Evolutionary conservation across 2,888 invertebrate genomes (phyloP).

Genomic region (Troides oblongomaculatus): DNA sequence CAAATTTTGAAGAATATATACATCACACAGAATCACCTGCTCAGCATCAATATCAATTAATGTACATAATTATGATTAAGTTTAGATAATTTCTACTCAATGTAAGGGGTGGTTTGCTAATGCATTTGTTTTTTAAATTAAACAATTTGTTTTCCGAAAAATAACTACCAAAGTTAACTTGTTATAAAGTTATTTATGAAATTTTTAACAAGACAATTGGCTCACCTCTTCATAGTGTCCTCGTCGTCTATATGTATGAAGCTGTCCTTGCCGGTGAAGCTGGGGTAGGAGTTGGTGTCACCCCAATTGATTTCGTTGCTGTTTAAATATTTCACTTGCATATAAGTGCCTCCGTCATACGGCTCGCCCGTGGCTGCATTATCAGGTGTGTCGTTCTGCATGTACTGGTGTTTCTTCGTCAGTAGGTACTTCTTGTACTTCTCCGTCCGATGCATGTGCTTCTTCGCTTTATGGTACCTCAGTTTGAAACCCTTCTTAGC

Average conservation of each 20-base stretch:
- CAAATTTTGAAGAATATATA: no score
- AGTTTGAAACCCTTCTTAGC: slow-evolving; percentile 66
- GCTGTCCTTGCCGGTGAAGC: slow-evolving; percentile 91
- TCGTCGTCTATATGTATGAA: slow-evolving; percentile 93
- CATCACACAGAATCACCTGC: no score
- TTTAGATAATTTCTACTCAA: no score
- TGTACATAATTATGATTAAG: no score
- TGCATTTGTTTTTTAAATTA: slow-evolving; percentile 3
- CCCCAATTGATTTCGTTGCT: slow-evolving; percentile 69
- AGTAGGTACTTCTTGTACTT: slow-evolving; percentile 57
- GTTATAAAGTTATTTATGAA: no score
- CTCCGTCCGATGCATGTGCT: slow-evolving; percentile 50
- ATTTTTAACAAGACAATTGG: no score
- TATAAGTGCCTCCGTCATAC: slow-evolving; percentile 69
- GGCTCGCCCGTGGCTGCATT: slow-evolving; percentile 57
- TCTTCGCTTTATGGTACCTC: slow-evolving; percentile 61
- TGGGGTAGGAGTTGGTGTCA: slow-evolving; percentile 80
- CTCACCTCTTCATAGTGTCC: slow-evolving; percentile 89
- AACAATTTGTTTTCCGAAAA: no score
- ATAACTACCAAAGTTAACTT: no score
- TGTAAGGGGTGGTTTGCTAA: not conserved
- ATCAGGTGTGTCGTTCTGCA: slow-evolving; percentile 44
- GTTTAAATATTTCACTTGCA: slow-evolving; percentile 73
- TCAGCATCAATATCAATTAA: no score
- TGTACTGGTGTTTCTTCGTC: slow-evolving; percentile 53